Conservation (phyloP, 2,888 invertebrate species). For the Ferdinandea cuprea region DNA sequence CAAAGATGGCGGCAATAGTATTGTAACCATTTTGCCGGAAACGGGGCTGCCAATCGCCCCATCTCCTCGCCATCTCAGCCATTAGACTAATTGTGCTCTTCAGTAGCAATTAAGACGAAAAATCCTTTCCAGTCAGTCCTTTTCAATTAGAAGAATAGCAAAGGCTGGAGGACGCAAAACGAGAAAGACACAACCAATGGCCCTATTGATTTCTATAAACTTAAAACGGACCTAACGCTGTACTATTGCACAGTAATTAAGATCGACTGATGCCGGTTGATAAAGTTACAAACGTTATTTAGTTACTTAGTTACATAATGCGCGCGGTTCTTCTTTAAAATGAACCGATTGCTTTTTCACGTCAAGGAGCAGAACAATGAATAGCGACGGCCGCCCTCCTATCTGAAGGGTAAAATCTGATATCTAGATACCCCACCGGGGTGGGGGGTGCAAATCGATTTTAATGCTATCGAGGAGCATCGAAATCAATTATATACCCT, state of each 20-base stretch:
- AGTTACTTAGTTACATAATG: conserved; percentile 19
- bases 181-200: conserved; percentile 25
- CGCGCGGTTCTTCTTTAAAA: neutral
- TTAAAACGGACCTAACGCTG: conserved; percentile 4
- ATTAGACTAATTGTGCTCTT: conserved; percentile 65
- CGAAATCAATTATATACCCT: conserved; percentile 73
- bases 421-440: conserved; percentile 2
- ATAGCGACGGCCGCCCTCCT: neutral
- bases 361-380: conserved; percentile 1
- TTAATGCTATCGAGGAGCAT: conserved; percentile 69
- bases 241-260: conserved; percentile 53
- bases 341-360: neutral
- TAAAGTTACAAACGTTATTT: conserved; percentile 36
- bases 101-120: conserved; percentile 65
- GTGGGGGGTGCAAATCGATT: conserved; percentile 58
- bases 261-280: conserved; percentile 29
- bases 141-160: conserved; percentile 43
- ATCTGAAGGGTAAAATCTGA: neutral
- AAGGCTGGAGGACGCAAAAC: neutral
- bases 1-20: conserved; percentile 18
- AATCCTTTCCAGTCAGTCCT: conserved; percentile 54
- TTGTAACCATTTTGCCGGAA: conserved; percentile 37
- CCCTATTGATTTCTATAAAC: conserved; percentile 36
- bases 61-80: conserved; percentile 23
- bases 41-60: conserved; percentile 31